Evolutionary conservation across 1,140 invertebrate genomes (phyloP).

Genomic region (Nebria ingens): DNA sequence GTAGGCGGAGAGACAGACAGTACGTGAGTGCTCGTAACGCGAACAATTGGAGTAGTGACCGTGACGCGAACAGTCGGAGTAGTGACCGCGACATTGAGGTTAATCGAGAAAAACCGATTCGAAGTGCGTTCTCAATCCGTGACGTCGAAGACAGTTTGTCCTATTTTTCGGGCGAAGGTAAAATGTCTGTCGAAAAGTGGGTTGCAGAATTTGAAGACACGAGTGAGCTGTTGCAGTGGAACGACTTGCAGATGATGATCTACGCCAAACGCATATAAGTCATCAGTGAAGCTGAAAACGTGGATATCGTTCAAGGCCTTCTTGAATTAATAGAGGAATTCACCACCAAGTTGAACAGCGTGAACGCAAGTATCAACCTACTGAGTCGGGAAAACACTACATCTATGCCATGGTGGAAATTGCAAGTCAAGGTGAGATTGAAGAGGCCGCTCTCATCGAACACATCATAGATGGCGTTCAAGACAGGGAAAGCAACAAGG

Average conservation of each 20-base stretch:
- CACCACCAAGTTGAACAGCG: conserved; percentile 17
- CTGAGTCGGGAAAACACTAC: conserved; percentile 22
- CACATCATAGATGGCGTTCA: conserved; percentile 32
- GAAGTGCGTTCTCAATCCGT: conserved; percentile 18
- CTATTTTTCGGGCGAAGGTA: conserved; percentile 20
- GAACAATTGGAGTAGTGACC: too few relatives aligned
- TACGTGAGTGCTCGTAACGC: too few relatives aligned
- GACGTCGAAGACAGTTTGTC: conserved; percentile 21
- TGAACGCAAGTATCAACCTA: conserved; percentile 18
- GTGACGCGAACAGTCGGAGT: too few relatives aligned
- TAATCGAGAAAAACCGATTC: too few relatives aligned
- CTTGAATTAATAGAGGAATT: conserved; percentile 22
- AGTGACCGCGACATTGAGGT: too few relatives aligned
- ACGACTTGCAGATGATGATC: conserved; percentile 14
- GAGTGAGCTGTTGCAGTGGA: conserved; percentile 21
- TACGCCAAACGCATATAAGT: conserved; percentile 18
- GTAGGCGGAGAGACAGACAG: too few relatives aligned
- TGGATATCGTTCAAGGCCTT: conserved; percentile 18
- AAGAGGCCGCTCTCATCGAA: conserved; percentile 24
- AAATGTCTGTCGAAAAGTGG: conserved; percentile 17
- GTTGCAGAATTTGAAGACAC: conserved; percentile 21
- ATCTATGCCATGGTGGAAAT: conserved; percentile 24
- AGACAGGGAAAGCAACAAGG: conserved; percentile 27
- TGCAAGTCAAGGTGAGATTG: conserved; percentile 24
- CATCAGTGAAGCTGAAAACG: conserved; percentile 19